phyloP scores from a whole-genome alignment of 1,140 invertebrate genomes.

The Diorhabda carinulata region DNA sequence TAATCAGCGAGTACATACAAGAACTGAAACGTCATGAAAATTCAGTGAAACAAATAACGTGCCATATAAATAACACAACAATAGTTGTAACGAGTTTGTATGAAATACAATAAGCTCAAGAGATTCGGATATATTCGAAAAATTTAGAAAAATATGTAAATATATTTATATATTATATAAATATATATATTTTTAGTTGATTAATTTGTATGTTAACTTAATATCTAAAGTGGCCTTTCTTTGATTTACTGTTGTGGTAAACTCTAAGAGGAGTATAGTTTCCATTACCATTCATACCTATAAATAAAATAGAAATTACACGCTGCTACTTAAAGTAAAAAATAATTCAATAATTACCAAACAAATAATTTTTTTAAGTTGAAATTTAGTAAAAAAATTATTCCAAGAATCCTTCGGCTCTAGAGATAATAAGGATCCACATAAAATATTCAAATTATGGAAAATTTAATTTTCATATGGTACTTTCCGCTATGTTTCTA shows the following conservation, averaged over 20 bases:
- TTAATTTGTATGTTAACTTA: constrained; percentile 39
- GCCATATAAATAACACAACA: not conserved
- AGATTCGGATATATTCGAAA: not conserved
- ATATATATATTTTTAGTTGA: not conserved
- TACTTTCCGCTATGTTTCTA: too few relatives aligned
- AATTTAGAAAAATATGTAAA: constrained; percentile 19
- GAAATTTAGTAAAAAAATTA: too few relatives aligned
- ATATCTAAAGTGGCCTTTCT: constrained; percentile 74
- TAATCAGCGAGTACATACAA: too few relatives aligned
- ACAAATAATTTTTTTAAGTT: too few relatives aligned
- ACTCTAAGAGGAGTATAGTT: constrained; percentile 72
- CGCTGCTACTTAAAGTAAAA: too few relatives aligned
- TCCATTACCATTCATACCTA: constrained; percentile 66
- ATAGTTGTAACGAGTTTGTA: not conserved
- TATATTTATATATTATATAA: not conserved
- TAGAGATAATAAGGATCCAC: too few relatives aligned
- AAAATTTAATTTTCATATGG: too few relatives aligned
- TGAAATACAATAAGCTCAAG: not conserved
- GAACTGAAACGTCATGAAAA: too few relatives aligned
- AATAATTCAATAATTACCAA: too few relatives aligned
- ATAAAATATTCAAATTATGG: too few relatives aligned
- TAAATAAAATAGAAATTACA: constrained; percentile 37
- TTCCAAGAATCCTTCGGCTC: too few relatives aligned
- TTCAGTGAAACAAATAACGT: too few relatives aligned
- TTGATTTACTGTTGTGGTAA: constrained; percentile 71